Evolutionary conservation across 2,888 invertebrate species (phyloP), one percentile per base, ranked within the genome.

Genomic region (Tiphia femorata): DNA sequence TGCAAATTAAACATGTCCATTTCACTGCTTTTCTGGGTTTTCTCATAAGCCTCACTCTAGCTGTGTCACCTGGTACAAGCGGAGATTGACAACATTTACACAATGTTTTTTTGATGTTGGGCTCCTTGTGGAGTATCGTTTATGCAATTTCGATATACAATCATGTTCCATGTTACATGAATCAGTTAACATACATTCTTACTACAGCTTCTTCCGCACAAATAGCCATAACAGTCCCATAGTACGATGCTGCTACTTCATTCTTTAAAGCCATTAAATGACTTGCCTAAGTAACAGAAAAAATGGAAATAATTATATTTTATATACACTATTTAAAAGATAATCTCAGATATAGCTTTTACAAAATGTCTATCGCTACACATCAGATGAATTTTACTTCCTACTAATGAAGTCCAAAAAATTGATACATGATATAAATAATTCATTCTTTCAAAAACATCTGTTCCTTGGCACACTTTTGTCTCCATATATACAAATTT

Each of bases 381-480:
- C n/a, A n/a, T 19, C 35, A 35, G 10, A 14, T 20, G 37, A 16
- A 7, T 48, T 10, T n/a, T n/a, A n/a, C n/a, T n/a, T n/a, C n/a
- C n/a, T n/a, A n/a, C n/a, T n/a, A n/a, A n/a, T n/a, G n/a, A n/a
- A n/a, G n/a, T n/a, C n/a, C n/a, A n/a, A n/a, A n/a, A n/a, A n/a
- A 40, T 47, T 12, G 38, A 56, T 83, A 89, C 90, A 84, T 91
- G 91, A 79, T 90, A 89, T 19, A 91, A 83, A 75, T 87, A 91
- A 80, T 91, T 91, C 79, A 91, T 89, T 55, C 91, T 84, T 73
- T 90, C 88, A 74, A 91, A 89, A 19, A 87, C 85, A 78, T 91
- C 90, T 76, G 89, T 89, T 51, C 89, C 90, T 72, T 87, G 87
- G 56, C 90, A 88, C 80, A 87, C 86, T 75, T 86, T 88, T 30